Evolutionary conservation across 2,113 vertebrate species (phyloP).

Genomic region (Nesogale talazaci): DNA sequence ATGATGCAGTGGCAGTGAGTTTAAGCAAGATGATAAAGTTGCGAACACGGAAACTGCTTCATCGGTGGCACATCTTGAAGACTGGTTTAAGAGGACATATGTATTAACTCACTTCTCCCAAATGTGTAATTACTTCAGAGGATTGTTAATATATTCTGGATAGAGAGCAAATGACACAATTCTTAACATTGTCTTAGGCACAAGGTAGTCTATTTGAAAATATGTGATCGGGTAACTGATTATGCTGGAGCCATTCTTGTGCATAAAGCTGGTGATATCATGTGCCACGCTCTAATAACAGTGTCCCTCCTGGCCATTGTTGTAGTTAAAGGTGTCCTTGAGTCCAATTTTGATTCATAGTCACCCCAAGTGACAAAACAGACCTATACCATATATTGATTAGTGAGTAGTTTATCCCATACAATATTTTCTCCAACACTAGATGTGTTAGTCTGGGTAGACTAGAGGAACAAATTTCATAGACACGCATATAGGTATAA

Average conservation of each 20-base stretch:
- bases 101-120: background rate
- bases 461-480: too few species aligned
- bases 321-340: background rate
- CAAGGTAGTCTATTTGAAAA: background rate
- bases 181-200: too few species aligned
- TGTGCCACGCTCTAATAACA: background rate
- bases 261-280: background rate
- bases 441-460: too few species aligned
- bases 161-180: too few species aligned
- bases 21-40: too few species aligned
- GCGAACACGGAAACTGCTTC: background rate
- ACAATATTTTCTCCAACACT: background rate
- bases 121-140: background rate
- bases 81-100: too few species aligned
- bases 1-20: too few species aligned
- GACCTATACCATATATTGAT: background rate
- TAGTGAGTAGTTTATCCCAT: too few species aligned
- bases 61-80: too few species aligned
- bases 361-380: background rate
- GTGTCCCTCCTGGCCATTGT: background rate
- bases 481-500: too few species aligned
- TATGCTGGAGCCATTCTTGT: background rate
- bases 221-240: background rate
- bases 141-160: too few species aligned
- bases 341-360: background rate